phyloP scores from a whole-genome alignment of 2,888 invertebrate genomes.

The Fabriciana adippe region DNA sequence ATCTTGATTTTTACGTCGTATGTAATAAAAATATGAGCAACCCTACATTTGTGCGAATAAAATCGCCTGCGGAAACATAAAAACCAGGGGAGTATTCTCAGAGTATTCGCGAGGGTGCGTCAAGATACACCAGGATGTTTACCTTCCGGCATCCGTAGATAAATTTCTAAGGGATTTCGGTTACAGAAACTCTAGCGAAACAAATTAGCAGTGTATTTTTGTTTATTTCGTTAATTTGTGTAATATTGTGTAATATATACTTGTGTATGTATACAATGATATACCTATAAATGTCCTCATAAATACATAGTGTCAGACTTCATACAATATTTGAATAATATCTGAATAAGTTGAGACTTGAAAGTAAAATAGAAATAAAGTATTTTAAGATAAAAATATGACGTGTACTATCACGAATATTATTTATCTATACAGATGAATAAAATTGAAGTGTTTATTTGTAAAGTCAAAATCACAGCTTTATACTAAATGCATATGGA shows the following conservation, averaged over 20 bases:
- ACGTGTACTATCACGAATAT: no score
- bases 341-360: no score
- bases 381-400: no score
- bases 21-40: slow-evolving; percentile 75
- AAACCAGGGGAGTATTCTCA: slow-evolving; percentile 54
- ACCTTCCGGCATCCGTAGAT: slow-evolving; percentile 58
- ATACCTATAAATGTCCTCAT: no score
- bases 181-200: slow-evolving; percentile 29
- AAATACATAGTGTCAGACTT: no score
- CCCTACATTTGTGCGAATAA: slow-evolving; percentile 66
- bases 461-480: no score
- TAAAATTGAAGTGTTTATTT: no score
- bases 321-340: no score
- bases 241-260: slow-evolving; percentile 6
- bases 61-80: slow-evolving; percentile 73
- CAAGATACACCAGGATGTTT: slow-evolving; percentile 58
- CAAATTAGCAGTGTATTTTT: slow-evolving; percentile 22
- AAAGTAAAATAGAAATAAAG: no score
- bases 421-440: no score
- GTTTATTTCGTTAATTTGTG: slow-evolving; percentile 26
- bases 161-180: slow-evolving; percentile 51
- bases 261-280: no score
- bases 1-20: slow-evolving; percentile 66
- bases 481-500: no score
- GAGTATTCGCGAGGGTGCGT: slow-evolving; percentile 52